Percentiles rank a stretch among this genome's conserved stretches.
These are phyloP conservation scores for Sterrhoptilus dennistouni DNA, from an alignment of 2,113 vertebrate species.

Conservation along the genomic window DNA sequence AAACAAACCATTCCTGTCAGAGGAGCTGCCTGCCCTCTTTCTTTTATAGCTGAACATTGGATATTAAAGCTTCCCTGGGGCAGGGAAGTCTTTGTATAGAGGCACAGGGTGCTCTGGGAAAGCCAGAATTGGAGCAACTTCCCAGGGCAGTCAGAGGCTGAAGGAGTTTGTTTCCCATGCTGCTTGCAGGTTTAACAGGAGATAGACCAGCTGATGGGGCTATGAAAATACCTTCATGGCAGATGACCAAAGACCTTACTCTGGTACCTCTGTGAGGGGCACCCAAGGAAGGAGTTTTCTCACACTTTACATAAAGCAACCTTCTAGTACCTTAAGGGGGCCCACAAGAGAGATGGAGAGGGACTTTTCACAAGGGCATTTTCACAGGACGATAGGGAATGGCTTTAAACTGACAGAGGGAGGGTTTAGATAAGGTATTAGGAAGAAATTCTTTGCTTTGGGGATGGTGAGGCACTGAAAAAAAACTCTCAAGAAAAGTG, in stretches of 20 bases:
- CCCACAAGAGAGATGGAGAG: not conserved
- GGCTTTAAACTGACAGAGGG: not conserved
- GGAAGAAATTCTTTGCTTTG: not conserved
- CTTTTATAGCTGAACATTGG: not conserved
- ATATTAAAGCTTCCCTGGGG: not conserved
- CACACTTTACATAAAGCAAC: not conserved
- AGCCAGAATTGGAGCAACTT: not conserved
- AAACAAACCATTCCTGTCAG: not conserved
- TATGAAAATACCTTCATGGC: not conserved
- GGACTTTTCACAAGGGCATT: not conserved
- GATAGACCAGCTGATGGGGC: not conserved
- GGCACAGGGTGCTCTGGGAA: not conserved
- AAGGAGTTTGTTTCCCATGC: not conserved
- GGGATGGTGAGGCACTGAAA: not conserved
- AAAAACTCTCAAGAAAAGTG: not conserved
- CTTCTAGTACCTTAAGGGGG: not conserved
- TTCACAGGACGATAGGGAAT: not conserved
- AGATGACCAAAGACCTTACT: not conserved
- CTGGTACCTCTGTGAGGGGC: not conserved
- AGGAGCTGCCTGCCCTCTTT: not conserved
- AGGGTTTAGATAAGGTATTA: not conserved
- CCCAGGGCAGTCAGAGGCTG: not conserved
- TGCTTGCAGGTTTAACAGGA: not conserved
- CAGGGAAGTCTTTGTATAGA: not conserved
- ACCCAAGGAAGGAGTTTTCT: not conserved